Conservation (phyloP, 2,888 invertebrate species). For the Coenonympha arcania region DNA sequence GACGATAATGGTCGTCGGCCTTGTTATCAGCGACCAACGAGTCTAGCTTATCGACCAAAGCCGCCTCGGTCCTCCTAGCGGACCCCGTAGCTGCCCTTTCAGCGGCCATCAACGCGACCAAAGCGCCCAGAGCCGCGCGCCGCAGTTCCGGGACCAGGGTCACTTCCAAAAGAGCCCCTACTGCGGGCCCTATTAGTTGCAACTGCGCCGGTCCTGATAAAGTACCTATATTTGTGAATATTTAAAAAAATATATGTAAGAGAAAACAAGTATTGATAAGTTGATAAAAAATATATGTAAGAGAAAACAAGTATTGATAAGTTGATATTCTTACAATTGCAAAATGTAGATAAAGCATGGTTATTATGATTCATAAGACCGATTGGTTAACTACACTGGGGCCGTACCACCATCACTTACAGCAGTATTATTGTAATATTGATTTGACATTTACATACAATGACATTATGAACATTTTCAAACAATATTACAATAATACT, state of each 20-base stretch:
- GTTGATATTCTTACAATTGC: no score
- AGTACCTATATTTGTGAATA: neutral
- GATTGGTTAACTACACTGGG: no score
- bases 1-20: constrained; percentile 93
- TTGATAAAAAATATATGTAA: neutral
- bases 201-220: constrained; percentile 83
- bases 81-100: constrained; percentile 88
- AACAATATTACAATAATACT: no score
- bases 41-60: constrained; percentile 94
- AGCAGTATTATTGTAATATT: no score
- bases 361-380: no score
- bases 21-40: constrained; percentile 93
- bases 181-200: constrained; percentile 92
- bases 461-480: no score
- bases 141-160: constrained; percentile 92
- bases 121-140: constrained; percentile 91
- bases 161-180: constrained; percentile 94
- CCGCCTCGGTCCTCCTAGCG: constrained; percentile 92
- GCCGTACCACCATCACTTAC: no score
- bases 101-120: constrained; percentile 96
- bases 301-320: neutral
- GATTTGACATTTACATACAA: no score
- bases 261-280: neutral
- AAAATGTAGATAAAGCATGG: no score
- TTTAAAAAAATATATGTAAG: neutral